Evolutionary conservation across 2,888 invertebrate species (phyloP).

Genomic region (Apamea epomidion): DNA sequence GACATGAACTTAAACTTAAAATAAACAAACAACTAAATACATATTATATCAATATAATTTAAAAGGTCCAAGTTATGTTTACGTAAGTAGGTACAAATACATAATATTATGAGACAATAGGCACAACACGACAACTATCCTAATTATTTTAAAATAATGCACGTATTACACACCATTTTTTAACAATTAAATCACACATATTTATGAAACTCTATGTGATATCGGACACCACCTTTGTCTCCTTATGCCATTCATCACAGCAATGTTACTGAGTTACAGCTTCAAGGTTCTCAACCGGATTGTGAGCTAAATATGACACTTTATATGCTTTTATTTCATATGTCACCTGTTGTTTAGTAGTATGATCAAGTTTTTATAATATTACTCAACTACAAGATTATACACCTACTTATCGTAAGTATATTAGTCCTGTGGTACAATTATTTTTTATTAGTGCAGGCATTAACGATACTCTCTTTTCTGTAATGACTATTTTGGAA

Average conservation of each 20-base stretch:
- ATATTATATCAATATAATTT: background rate
- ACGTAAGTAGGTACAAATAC: background rate
- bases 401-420: background rate
- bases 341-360: background rate
- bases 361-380: background rate
- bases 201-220: conserved; percentile 22
- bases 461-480: background rate
- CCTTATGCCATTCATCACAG: conserved; percentile 32
- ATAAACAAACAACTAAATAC: background rate
- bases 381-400: background rate
- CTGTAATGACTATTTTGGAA: no score
- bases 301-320: conserved; percentile 34
- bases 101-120: background rate
- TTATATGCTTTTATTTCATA: conserved; percentile 23
- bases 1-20: background rate
- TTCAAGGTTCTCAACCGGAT: conserved; percentile 55
- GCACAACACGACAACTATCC: background rate
- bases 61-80: background rate
- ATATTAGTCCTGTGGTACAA: background rate
- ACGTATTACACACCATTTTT: background rate
- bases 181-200: background rate
- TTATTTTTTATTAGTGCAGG: background rate
- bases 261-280: conserved; percentile 26
- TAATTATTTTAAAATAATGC: background rate
- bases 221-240: conserved; percentile 37